Evolutionary conservation across 2,113 vertebrate genomes (phyloP).

Genomic region (Callionymus lyra): DNA sequence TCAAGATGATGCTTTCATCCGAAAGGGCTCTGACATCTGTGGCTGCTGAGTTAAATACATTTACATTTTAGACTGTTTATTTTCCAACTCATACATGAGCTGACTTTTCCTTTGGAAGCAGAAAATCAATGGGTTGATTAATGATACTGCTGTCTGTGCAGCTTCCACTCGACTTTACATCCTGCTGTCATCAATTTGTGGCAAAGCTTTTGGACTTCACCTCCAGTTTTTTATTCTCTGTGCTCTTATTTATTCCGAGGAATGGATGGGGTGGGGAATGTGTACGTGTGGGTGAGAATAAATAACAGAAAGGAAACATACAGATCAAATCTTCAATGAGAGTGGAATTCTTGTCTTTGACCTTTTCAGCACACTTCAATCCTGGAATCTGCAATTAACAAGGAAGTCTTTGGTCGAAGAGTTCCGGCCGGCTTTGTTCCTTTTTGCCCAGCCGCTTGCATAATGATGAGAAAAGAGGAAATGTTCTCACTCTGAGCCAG

Average conservation of each 20-base stretch:
- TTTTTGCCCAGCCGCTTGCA: slow-evolving; percentile 31
- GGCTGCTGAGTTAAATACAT: too few relatives aligned
- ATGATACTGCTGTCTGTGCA: slow-evolving; percentile 45
- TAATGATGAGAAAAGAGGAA: slow-evolving; percentile 59
- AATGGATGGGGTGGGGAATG: slow-evolving; percentile 8
- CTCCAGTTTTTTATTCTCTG: slow-evolving; percentile 40
- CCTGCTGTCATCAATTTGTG: slow-evolving; percentile 44
- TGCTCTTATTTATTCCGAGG: slow-evolving; percentile 29
- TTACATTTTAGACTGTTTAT: too few relatives aligned
- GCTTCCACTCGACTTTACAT: slow-evolving; percentile 31
- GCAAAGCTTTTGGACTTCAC: slow-evolving; percentile 30
- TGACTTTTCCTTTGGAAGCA: not conserved
- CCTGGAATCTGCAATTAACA: slow-evolving; percentile 9
- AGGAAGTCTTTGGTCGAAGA: slow-evolving; percentile 32
- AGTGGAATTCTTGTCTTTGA: slow-evolving; percentile 5
- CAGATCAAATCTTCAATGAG: not conserved
- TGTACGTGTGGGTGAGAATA: not conserved
- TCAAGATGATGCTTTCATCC: too few relatives aligned
- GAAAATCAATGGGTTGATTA: slow-evolving; percentile 63
- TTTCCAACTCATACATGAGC: too few relatives aligned
- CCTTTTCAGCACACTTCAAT: slow-evolving; percentile 5
- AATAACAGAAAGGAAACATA: slow-evolving; percentile 12
- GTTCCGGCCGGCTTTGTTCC: slow-evolving; percentile 29
- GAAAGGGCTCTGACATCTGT: too few relatives aligned
- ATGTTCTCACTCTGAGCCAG: slow-evolving; percentile 54